phyloP scores from a whole-genome alignment of 1,140 invertebrate species.

The Epicauta chinensis region DNA sequence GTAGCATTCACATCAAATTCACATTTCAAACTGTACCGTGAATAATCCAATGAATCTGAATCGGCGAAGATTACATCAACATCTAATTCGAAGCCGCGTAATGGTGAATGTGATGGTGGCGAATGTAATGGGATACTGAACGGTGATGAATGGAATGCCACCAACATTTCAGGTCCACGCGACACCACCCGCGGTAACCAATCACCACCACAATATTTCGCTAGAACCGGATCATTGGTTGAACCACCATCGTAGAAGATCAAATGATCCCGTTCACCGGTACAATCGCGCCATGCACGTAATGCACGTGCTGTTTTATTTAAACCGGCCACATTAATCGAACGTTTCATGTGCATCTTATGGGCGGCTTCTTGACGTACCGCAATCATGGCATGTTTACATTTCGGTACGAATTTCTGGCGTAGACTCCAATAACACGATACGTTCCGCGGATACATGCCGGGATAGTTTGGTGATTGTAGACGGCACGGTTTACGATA shows the following conservation, averaged over 20 bases:
- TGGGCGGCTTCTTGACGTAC: constrained; percentile 65
- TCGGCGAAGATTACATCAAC: constrained; percentile 82
- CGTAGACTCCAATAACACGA: constrained; percentile 74
- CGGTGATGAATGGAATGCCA: constrained; percentile 74
- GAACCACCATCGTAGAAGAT: constrained; percentile 80
- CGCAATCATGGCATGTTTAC: constrained; percentile 83
- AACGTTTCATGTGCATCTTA: constrained; percentile 65
- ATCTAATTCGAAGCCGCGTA: constrained; percentile 73
- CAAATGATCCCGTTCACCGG: constrained; percentile 70
- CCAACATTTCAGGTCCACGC: constrained; percentile 71
- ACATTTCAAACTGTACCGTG: constrained; percentile 53
- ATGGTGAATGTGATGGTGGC: constrained; percentile 48
- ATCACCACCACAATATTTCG: constrained; percentile 82
- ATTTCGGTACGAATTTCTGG: constrained; percentile 76
- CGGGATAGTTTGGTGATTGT: constrained; percentile 85
- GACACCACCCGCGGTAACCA: constrained; percentile 68
- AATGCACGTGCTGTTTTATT: constrained; percentile 63
- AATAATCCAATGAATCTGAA: constrained; percentile 69
- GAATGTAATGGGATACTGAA: constrained; percentile 65
- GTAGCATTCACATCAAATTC: constrained; percentile 67
- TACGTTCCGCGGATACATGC: constrained; percentile 83
- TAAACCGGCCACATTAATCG: constrained; percentile 52
- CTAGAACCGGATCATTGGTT: constrained; percentile 70
- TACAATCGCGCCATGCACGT: constrained; percentile 75
- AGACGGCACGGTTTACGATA: constrained; percentile 74